Evolutionary conservation across 2,888 invertebrate genomes (phyloP).

Genomic region (Serrognathus titanus): DNA sequence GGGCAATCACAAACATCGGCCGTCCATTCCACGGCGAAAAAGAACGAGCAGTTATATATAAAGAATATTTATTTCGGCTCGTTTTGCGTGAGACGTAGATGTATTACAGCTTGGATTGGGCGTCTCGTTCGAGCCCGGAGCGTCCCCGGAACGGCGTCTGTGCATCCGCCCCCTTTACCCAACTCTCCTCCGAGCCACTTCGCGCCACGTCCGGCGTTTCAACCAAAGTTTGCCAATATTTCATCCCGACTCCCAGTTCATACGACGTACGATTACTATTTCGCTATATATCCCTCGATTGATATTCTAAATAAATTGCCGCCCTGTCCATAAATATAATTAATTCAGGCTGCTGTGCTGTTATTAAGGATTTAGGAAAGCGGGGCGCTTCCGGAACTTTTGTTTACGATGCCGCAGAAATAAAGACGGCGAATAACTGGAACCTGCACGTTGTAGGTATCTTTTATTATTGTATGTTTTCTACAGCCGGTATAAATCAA

Average conservation of each 20-base stretch:
- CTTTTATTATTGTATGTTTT: no score
- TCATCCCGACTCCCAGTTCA: conserved; percentile 25
- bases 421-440: no score
- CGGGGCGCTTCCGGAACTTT: no score
- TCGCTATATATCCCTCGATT: conserved; percentile 8
- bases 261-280: conserved; percentile 8
- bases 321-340: no score
- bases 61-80: conserved; percentile 41
- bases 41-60: conserved; percentile 32
- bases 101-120: conserved; percentile 40
- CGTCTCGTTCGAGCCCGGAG: conserved; percentile 24
- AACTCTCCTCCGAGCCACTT: conserved; percentile 33
- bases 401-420: no score
- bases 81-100: conserved; percentile 42
- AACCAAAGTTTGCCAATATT: conserved; percentile 41
- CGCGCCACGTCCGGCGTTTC: conserved; percentile 41
- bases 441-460: no score
- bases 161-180: conserved; percentile 28
- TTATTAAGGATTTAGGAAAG: no score
- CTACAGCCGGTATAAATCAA: no score
- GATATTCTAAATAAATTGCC: conserved; percentile 9
- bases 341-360: no score
- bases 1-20: no score
- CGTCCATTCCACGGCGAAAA: neutral
- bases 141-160: conserved; percentile 25